A percentile compares a stretch with the other conserved stretches of the same genome.
Evolutionary conservation across 2,888 invertebrate species (phyloP).

Genomic region (Strigamia maritima): DNA sequence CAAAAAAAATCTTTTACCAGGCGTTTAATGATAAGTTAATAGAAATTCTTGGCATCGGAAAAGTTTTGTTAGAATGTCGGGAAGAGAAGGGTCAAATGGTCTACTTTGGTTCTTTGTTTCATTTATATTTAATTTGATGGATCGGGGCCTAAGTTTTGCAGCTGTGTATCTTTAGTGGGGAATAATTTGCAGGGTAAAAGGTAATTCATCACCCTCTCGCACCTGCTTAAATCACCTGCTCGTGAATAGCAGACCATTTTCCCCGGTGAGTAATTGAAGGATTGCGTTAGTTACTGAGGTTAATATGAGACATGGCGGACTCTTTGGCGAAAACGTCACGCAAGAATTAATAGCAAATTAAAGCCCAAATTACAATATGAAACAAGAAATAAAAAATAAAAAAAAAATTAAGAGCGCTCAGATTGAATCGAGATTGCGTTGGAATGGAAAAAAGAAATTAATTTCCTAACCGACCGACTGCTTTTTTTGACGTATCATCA

Average conservation of each 20-base stretch:
- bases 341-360: constrained; percentile 1
- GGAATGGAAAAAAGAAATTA: background rate
- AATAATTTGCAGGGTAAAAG: constrained; percentile 14
- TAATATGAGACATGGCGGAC: background rate
- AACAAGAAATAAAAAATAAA: background rate
- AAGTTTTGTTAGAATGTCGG: too few species aligned
- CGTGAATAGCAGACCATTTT: background rate
- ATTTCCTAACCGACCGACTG: background rate
- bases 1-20: background rate
- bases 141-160: background rate
- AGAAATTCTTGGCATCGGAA: background rate
- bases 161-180: constrained; percentile 1
- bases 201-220: background rate
- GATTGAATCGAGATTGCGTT: background rate
- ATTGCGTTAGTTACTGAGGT: background rate
- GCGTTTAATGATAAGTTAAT: background rate
- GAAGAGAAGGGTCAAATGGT: too few species aligned
- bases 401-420: background rate
- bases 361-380: background rate
- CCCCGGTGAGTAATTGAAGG: constrained; percentile 15
- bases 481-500: too few species aligned
- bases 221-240: constrained; percentile 1
- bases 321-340: background rate
- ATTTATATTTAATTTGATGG: constrained; percentile 11
- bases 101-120: too few species aligned